Evolutionary conservation across 2,113 vertebrate species (phyloP), one percentile per base, ranked within the genome.

Genomic region (Ploceus nigricollis): DNA sequence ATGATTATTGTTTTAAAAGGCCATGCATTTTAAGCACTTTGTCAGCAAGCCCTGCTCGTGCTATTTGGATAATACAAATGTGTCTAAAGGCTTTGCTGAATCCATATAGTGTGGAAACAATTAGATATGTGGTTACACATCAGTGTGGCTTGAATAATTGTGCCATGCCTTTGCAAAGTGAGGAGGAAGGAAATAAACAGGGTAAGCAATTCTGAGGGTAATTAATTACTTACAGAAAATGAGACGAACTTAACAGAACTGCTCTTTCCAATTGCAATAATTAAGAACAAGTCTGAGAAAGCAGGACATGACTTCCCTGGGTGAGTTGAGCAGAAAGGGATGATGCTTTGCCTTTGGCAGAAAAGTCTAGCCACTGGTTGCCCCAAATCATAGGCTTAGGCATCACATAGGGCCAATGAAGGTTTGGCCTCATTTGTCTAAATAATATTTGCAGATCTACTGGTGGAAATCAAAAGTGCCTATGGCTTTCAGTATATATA

Each of bases 1-100:
- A 91, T 92, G 24, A 80, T 94, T 96, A 77, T 90, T 96, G 95
- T 88, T 96, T 93, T 95, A 93, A 96, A 93, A 96, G 82, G 91
- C 91, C 85, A 89, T 89, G 54, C 65, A 71, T 96, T 91, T 94
- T 75, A 83, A 91, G 40, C 66, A 87, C 96, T 93, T 93, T 91
- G 83, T 92, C 89, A 94, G 86, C 66, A 85, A 82, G 44, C 71
- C 51, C 77, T 82, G 60, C 69, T 76, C 64, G 64, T 94, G 53
- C 66, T 72, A 25, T 94, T 84, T 87, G 81, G 75, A 47, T 93
- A 90, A 88, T 82, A 51, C 45, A 80, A 81, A 80, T 53, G 44
- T 85, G 31, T 89, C 37, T 61, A 56, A 93, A 91, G 69, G 56
- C 80, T 93, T 95, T 90, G 57, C 47, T 78, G 78, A 58, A 88